A percentile compares a stretch with the other conserved stretches of the same genome.
phyloP scores from a whole-genome alignment of 2,113 vertebrate species.

The Nyctibius bracteatus region DNA sequence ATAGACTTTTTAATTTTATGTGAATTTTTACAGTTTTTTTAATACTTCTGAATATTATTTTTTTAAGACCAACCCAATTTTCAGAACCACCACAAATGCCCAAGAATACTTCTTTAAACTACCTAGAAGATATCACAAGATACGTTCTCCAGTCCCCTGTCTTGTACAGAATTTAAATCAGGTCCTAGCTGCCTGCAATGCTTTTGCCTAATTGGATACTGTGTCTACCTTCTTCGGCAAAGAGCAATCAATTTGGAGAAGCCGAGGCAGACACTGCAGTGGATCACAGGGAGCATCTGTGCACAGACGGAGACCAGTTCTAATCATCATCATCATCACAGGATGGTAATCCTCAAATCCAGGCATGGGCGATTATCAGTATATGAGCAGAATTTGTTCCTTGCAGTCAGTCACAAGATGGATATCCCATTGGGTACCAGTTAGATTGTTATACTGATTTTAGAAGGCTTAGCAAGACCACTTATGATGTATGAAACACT shows the following conservation, averaged over 20 bases:
- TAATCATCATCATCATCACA: not conserved
- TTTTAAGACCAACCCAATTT: not conserved
- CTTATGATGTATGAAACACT: not conserved
- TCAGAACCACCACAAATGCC: not conserved
- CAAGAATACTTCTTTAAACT: not conserved
- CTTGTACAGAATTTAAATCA: not conserved
- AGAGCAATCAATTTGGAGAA: not conserved
- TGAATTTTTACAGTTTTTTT: not conserved
- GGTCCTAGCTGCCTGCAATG: not conserved
- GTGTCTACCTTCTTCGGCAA: not conserved
- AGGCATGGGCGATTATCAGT: conserved; percentile 18
- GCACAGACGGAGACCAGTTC: not conserved
- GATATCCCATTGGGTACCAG: conserved; percentile 16
- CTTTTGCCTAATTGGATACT: not conserved
- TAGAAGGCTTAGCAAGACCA: conserved; percentile 2
- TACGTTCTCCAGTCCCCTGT: not conserved
- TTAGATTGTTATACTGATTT: not conserved
- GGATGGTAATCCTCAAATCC: not conserved
- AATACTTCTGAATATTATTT: not conserved
- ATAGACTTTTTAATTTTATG: not conserved
- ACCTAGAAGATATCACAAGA: not conserved
- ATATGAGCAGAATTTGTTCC: conserved; percentile 31
- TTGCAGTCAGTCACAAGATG: not conserved
- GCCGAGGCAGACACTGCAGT: not conserved
- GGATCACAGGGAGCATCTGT: conserved; percentile 10